Evolutionary conservation across 2,888 invertebrate genomes (phyloP), one percentile per base, ranked within the genome.

Genomic region (Scaptodrosophila latifasciaeformis): DNA sequence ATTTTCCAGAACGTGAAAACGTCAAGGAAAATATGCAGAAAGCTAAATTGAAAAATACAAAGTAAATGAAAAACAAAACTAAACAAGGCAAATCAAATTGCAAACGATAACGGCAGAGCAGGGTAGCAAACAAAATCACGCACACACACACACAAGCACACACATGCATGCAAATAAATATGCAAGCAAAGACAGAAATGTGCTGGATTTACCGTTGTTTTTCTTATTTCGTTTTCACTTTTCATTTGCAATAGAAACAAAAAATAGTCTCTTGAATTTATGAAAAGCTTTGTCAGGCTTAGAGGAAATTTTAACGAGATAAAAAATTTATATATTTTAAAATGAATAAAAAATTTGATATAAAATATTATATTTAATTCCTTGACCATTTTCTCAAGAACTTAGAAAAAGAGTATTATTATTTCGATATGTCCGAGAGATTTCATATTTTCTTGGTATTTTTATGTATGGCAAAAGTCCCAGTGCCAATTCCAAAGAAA

Each of bases 31-130:
- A 31, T 19, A 45, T 30, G 17, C 10, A 45, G 5, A 30, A 30
- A 45, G 19, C 18, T 18, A 31, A 17, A 30, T 4, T 10, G 10
- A n/a, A 24, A 34, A 45, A 31, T 31, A 42, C n/a, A 13, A 13
- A 42, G 24, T 2, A 24, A 42, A 42, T 7, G 2, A 21, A 24
- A 37, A 21, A 9, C 13, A 10, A 29, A n/a, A n/a, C n/a, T n/a
- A 15, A 44, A 29, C 13, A 29, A 12, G 0, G 19, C 64, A 67
- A 66, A 64, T 67, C 63, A 66, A 63, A 63, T 66, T 66, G 59
- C 65, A 62, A 59, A 55, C 50, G 56, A 54, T 64, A 57, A 65
- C 65, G 50, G 7, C 37, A 17, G 60, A 30, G 31, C 37, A 13
- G 39, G 59, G 47, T 31, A 6, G 34, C 31, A 37, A 37, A 18